Evolutionary conservation across 2,797 vertebrate species (phyloP).

Genomic region (Macropus fuliginosus): DNA sequence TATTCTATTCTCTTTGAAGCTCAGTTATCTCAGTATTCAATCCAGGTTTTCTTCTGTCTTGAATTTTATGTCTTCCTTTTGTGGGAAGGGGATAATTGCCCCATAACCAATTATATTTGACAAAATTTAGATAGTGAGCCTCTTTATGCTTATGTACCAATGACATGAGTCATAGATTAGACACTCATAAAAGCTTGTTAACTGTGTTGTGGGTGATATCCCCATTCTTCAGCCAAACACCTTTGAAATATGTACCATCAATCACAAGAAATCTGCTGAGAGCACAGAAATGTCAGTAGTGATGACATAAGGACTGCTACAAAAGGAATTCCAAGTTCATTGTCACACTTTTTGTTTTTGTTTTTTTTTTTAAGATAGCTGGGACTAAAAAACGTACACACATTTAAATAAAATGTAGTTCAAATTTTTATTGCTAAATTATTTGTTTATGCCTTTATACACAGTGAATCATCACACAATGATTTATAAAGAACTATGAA

Average conservation of each 20-base stretch:
- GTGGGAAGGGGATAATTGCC: neutral
- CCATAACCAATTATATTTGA: neutral
- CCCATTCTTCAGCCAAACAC: neutral
- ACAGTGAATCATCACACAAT: neutral
- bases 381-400: neutral
- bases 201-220: neutral
- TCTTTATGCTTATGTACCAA: neutral
- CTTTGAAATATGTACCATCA: neutral
- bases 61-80: neutral
- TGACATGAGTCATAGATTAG: neutral
- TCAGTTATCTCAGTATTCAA: neutral
- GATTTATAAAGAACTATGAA: neutral
- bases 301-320: neutral
- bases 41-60: neutral
- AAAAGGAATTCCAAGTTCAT: neutral
- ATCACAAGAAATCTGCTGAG: neutral
- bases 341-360: neutral
- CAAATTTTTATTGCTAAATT: neutral
- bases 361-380: neutral
- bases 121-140: neutral
- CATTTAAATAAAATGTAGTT: neutral
- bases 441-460: neutral
- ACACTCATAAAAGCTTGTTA: neutral
- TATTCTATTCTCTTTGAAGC: neutral
- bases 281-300: neutral